phyloP scores from a whole-genome alignment of 2,888 invertebrate species.

The Biston stratarius region DNA sequence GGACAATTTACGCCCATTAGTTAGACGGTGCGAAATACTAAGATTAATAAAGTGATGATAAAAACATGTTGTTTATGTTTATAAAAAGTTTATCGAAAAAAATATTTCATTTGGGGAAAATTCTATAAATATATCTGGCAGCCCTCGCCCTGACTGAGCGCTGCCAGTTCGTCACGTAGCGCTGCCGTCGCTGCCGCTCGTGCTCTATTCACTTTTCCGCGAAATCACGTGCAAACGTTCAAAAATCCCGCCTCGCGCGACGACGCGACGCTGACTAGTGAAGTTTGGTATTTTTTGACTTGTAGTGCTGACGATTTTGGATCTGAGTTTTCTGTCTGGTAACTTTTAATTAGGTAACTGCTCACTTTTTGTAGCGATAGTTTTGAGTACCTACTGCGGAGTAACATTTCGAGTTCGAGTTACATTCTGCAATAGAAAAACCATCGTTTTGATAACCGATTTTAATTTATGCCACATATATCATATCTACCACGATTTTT shows the following conservation, averaged over 20 bases:
- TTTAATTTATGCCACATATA: not conserved
- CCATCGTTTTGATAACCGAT: not conserved
- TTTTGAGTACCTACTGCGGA: not conserved
- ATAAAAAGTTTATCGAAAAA: too few species aligned
- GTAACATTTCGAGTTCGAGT: too few species aligned
- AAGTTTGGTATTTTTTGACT: constrained; percentile 16
- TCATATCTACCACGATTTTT: not conserved
- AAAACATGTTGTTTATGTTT: too few species aligned
- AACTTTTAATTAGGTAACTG: not conserved
- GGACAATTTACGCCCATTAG: too few species aligned
- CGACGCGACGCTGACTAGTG: constrained; percentile 17
- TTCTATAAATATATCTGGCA: constrained; percentile 33
- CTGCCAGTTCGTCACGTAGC: constrained; percentile 42
- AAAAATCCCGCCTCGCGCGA: constrained; percentile 36
- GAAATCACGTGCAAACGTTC: constrained; percentile 65
- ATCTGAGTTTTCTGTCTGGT: constrained; percentile 26
- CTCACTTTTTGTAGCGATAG: not conserved
- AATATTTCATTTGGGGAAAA: too few species aligned
- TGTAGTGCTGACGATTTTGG: constrained; percentile 20
- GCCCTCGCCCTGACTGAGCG: constrained; percentile 40
- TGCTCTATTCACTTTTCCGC: constrained; percentile 58
- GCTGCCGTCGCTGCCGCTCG: constrained; percentile 41
- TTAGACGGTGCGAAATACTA: too few species aligned
- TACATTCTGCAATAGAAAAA: not conserved
- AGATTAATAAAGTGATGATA: too few species aligned